A percentile compares a stretch with the other conserved stretches of the same genome.
These are phyloP conservation scores for Anorthoa munda DNA, from an alignment of 2,888 invertebrate genomes.

Conservation along the genomic window DNA sequence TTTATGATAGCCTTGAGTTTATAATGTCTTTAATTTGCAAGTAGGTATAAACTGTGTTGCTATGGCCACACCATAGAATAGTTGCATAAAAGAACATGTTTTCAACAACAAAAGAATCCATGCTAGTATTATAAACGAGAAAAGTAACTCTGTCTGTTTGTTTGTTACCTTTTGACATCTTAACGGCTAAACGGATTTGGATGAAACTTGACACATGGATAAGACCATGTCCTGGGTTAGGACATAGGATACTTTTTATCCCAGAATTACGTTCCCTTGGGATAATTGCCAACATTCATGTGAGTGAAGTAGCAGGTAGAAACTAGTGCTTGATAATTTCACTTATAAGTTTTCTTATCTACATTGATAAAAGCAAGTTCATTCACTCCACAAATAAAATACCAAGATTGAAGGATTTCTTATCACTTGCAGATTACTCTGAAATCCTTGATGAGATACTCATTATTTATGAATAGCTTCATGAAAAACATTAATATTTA, in stretches of 20 bases:
- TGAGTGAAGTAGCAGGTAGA: too few relatives aligned
- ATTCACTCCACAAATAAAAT: constrained; percentile 33
- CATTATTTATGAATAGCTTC: background rate
- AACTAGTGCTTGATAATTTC: background rate
- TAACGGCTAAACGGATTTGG: too few relatives aligned
- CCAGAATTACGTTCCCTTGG: too few relatives aligned
- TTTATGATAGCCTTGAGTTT: constrained; percentile 43
- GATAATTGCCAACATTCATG: too few relatives aligned
- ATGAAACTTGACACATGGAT: too few relatives aligned
- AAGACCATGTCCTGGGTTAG: too few relatives aligned
- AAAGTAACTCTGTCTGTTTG: too few relatives aligned
- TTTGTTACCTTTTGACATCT: too few relatives aligned
- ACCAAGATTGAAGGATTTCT: constrained; percentile 27
- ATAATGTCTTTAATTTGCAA: constrained; percentile 39
- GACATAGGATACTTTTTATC: too few relatives aligned
- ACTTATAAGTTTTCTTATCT: constrained; percentile 21
- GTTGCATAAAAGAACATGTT: background rate
- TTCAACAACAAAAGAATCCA: background rate
- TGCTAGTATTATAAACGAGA: too few relatives aligned
- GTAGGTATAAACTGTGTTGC: constrained; percentile 31
- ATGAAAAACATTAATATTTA: background rate
- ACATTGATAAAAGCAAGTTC: constrained; percentile 42
- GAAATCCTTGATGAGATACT: background rate
- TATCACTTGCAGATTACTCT: background rate
- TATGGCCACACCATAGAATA: constrained; percentile 5